Percentiles rank a stretch among this genome's conserved stretches.
Conservation (phyloP, 1,140 invertebrate species). For the Pseudomyrmex dendroicus region DNA sequence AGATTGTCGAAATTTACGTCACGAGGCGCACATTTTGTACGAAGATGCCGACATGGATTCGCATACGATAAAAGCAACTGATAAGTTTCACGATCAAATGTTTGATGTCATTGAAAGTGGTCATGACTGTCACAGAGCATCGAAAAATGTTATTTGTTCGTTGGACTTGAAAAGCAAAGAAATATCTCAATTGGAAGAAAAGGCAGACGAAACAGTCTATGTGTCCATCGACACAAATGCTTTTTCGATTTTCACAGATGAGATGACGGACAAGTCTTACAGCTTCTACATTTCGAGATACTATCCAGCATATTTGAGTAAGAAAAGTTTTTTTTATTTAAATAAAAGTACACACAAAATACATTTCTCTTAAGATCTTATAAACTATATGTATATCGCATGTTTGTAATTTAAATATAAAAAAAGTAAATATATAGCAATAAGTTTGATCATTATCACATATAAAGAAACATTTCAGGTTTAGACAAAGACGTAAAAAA, state of each 20-base stretch:
- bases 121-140: conserved; percentile 65
- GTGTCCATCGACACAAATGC: conserved; percentile 72
- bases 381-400: no score
- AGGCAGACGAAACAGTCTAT: conserved; percentile 64
- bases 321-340: conserved; percentile 54
- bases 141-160: conserved; percentile 65
- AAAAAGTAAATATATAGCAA: neutral
- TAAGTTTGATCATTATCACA: conserved; percentile 10
- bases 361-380: no score
- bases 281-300: conserved; percentile 69
- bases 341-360: neutral
- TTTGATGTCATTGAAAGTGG: conserved; percentile 58
- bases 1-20: conserved; percentile 81
- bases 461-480: conserved; percentile 53
- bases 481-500: conserved; percentile 18
- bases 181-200: conserved; percentile 11
- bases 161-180: conserved; percentile 68
- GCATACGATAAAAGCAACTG: neutral
- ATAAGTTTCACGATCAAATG: neutral
- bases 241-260: conserved; percentile 69
- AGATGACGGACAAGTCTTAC: conserved; percentile 75
- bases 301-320: conserved; percentile 77
- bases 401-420: no score
- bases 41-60: conserved; percentile 39
- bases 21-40: conserved; percentile 68